Percentiles rank a stretch among this genome's conserved stretches.
phyloP scores from a whole-genome alignment of 1,140 invertebrate genomes.

The Panagrolaimus sp. region DNA sequence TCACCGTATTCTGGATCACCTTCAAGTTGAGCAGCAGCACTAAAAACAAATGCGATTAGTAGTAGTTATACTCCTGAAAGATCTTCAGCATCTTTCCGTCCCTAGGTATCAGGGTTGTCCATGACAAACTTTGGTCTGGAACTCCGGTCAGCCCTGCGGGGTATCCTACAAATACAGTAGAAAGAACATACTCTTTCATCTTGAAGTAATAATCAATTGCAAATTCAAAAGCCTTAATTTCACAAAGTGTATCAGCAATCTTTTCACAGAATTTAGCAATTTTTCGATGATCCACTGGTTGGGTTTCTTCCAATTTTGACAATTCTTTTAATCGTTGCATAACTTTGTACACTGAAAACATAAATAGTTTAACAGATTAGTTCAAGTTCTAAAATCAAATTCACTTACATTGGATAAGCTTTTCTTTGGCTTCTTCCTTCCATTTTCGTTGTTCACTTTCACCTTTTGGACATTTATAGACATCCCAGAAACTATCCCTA shows the following conservation, averaged over 20 bases:
- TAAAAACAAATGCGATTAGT: not conserved
- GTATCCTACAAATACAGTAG: not conserved
- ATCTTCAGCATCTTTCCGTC: not conserved
- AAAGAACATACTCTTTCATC: constrained; percentile 6
- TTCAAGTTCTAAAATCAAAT: too few species aligned
- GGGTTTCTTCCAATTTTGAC: too few species aligned
- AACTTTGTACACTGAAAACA: not conserved
- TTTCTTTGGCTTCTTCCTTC: too few species aligned
- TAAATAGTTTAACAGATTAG: too few species aligned
- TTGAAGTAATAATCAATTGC: not conserved
- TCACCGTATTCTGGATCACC: not conserved
- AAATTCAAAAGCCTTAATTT: not conserved
- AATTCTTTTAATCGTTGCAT: too few species aligned
- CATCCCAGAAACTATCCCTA: too few species aligned
- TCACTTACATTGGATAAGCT: too few species aligned
- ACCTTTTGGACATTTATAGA: too few species aligned
- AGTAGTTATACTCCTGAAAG: not conserved
- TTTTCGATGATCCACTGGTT: not conserved
- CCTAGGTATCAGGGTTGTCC: too few species aligned
- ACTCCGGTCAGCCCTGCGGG: too few species aligned
- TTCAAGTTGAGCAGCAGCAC: not conserved
- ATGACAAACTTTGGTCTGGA: too few species aligned
- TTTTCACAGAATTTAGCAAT: not conserved
- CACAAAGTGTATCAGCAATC: not conserved
- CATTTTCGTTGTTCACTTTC: too few species aligned